Conservation (phyloP, 2,797 vertebrate species). For the Melanotaenia boesemani region DNA sequence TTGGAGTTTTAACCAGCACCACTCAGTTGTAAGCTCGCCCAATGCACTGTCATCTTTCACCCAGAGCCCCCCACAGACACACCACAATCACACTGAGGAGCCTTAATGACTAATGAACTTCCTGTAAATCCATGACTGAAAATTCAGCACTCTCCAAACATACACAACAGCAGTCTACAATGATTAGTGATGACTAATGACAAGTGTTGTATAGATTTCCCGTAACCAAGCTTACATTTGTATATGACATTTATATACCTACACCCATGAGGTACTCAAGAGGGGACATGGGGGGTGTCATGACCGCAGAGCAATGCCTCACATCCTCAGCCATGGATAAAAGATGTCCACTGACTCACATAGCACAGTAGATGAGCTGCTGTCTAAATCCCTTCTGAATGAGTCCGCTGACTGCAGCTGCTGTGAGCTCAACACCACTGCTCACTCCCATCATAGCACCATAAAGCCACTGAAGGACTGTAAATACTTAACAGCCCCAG, state of each 20-base stretch:
- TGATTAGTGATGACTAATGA: constrained; percentile 69
- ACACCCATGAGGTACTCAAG: constrained; percentile 2
- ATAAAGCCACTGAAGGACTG: constrained; percentile 48
- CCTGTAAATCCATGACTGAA: constrained; percentile 53
- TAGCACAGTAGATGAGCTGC: constrained; percentile 38
- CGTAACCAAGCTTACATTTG: constrained; percentile 32
- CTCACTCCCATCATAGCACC: constrained; percentile 38
- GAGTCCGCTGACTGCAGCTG: constrained; percentile 65
- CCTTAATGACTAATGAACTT: constrained; percentile 58
- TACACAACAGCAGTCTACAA: constrained; percentile 30
- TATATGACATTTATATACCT: constrained; percentile 18
- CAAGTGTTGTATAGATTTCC: constrained; percentile 55
- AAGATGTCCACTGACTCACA: constrained; percentile 51
- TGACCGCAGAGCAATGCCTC: constrained; percentile 36
- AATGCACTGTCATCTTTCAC: constrained; percentile 33
- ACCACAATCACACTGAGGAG: constrained; percentile 29
- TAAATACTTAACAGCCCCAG: constrained; percentile 59
- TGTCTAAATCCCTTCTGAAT: constrained; percentile 48
- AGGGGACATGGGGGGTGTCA: neutral
- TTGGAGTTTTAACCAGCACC: constrained; percentile 12
- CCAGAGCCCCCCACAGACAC: constrained; percentile 22
- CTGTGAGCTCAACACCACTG: constrained; percentile 46
- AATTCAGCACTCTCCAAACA: constrained; percentile 48
- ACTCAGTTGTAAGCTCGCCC: constrained; percentile 29
- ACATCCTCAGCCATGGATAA: constrained; percentile 42